Percentiles rank a stretch among this genome's conserved stretches.
These are phyloP conservation scores for Drosophila fulvimacula DNA, from an alignment of 2,888 invertebrate species.

Conservation along the genomic window DNA sequence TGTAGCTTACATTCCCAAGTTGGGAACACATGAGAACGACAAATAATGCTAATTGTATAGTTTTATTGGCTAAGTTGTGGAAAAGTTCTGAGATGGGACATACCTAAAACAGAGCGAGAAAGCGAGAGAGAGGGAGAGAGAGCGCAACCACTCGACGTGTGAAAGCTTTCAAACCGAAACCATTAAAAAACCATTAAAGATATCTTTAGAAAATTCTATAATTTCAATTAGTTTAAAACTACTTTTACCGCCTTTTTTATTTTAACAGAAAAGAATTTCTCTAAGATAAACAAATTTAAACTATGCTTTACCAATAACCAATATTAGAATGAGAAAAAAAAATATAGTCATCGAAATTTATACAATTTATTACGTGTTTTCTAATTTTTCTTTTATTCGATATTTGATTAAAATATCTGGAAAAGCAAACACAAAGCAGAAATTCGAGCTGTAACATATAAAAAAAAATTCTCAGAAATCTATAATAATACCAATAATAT, in stretches of 20 bases:
- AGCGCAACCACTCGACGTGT: background rate
- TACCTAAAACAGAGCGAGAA: background rate
- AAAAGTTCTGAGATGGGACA: slow-evolving; percentile 17
- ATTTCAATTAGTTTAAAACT: background rate
- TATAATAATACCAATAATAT: background rate
- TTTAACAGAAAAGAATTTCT: too few species aligned
- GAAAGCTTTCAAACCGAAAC: background rate
- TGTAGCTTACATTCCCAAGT: background rate
- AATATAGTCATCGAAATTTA: background rate
- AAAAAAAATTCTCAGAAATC: background rate
- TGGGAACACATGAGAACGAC: slow-evolving; percentile 2
- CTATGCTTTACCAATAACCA: too few species aligned
- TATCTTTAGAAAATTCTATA: background rate
- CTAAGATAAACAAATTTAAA: too few species aligned
- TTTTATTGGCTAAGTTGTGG: slow-evolving; percentile 1
- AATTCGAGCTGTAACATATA: background rate
- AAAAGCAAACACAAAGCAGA: background rate
- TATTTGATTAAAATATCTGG: background rate
- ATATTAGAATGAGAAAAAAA: too few species aligned
- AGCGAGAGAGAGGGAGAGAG: background rate
- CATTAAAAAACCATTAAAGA: background rate
- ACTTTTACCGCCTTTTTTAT: too few species aligned
- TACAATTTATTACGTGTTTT: background rate
- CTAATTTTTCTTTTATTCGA: too few species aligned
- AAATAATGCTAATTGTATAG: slow-evolving; percentile 31